These are phyloP conservation scores for Cyrtodaria siliqua DNA, from an alignment of 2,888 invertebrate species.

Conservation along the genomic window DNA sequence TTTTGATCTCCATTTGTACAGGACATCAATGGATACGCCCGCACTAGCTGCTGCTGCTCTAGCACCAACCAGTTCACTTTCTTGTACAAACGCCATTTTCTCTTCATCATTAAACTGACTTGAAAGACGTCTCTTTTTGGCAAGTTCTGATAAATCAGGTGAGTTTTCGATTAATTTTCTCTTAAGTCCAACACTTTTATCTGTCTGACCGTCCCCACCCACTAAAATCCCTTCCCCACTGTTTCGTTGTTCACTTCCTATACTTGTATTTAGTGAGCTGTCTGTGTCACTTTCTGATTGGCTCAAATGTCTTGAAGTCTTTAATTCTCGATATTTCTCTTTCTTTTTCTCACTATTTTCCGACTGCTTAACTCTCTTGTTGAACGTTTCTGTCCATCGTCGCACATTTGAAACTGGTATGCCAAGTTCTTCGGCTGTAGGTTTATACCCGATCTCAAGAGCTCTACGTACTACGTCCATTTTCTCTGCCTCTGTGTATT, in stretches of 20 bases:
- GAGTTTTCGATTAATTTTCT: neutral
- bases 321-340: neutral
- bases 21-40: constrained; percentile 42
- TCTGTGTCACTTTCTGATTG: neutral
- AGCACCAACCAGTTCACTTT: constrained; percentile 40
- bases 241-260: neutral
- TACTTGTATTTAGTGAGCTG: neutral
- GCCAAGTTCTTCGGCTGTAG: constrained; percentile 29
- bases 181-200: constrained; percentile 5
- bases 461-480: constrained; percentile 36
- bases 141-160: neutral
- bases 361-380: constrained; percentile 1
- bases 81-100: constrained; percentile 37
- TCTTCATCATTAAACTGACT: constrained; percentile 40
- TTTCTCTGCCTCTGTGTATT: constrained; percentile 54
- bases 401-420: constrained; percentile 56
- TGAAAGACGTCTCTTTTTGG: constrained; percentile 25
- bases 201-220: neutral
- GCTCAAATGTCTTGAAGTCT: neutral
- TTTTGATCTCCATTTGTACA: constrained; percentile 57
- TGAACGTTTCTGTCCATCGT: constrained; percentile 45
- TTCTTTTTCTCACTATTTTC: constrained; percentile 3
- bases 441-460: constrained; percentile 41
- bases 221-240: neutral
- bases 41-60: constrained; percentile 39